Percentiles rank a stretch among this genome's conserved stretches.
These are phyloP conservation scores for Taphrorychus bicolor DNA, from an alignment of 2,888 invertebrate species.

Conservation along the genomic window DNA sequence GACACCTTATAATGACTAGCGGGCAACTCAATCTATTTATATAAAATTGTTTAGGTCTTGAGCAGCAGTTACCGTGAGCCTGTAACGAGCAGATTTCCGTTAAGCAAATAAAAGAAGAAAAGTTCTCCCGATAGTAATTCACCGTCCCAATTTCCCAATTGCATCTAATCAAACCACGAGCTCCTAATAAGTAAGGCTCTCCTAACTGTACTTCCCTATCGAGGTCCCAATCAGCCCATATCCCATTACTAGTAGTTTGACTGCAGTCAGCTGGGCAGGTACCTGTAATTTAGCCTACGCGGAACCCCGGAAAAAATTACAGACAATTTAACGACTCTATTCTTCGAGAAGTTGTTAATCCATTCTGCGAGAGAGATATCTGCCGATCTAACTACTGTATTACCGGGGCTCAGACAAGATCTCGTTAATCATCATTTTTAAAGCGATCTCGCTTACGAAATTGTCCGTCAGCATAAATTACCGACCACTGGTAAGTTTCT, in stretches of 20 bases:
- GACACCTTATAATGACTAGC: too few relatives aligned
- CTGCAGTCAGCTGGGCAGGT: conserved; percentile 20
- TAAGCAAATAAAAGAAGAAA: conserved; percentile 1
- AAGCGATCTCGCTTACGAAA: conserved; percentile 48
- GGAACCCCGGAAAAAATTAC: conserved; percentile 29
- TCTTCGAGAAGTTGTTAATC: conserved; percentile 55
- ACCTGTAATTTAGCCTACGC: conserved; percentile 35
- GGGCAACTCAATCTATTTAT: too few relatives aligned
- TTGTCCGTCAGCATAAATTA: conserved; percentile 47
- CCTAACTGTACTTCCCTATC: conserved; percentile 28
- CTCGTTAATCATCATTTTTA: conserved; percentile 48
- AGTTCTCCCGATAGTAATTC: not conserved
- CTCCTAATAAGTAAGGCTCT: not conserved
- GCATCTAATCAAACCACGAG: not conserved
- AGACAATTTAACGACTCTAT: conserved; percentile 53
- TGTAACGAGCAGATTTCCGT: too few relatives aligned
- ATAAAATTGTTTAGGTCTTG: too few relatives aligned
- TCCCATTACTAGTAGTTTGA: conserved; percentile 28
- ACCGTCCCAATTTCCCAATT: not conserved
- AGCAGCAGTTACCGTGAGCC: too few relatives aligned
- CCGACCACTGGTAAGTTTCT: conserved; percentile 5
- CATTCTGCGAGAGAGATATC: conserved; percentile 53
- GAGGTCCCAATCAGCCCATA: conserved; percentile 19
- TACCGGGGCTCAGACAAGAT: conserved; percentile 47
- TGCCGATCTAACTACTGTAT: conserved; percentile 54